Evolutionary conservation across 1,140 invertebrate species (phyloP).

Genomic region (Bombyx mandarina): DNA sequence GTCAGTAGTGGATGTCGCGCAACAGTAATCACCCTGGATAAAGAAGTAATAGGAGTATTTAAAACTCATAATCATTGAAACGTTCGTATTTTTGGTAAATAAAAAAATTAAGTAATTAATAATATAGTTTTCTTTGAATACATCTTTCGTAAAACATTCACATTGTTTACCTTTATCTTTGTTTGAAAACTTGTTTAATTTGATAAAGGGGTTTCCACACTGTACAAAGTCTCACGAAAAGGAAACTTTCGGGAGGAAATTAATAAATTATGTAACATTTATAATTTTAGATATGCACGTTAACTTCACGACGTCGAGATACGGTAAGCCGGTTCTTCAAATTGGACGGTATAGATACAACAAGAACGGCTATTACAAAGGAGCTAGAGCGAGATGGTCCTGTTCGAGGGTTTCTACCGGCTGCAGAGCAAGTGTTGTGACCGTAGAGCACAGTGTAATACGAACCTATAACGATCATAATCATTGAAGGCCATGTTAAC

Average conservation of each 20-base stretch:
- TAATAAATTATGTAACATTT: too few species aligned
- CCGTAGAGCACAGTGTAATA: constrained; percentile 23
- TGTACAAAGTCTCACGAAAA: too few species aligned
- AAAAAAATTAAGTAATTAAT: too few species aligned
- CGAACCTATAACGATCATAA: constrained; percentile 23
- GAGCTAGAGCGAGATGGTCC: constrained; percentile 4
- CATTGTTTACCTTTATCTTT: too few species aligned
- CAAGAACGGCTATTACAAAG: constrained; percentile 2
- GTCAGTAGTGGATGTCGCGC: constrained; percentile 22
- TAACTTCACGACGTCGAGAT: constrained; percentile 1
- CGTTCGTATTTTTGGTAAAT: too few species aligned
- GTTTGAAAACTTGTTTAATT: too few species aligned
- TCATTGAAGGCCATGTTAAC: constrained; percentile 14
- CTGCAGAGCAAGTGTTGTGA: constrained; percentile 26
- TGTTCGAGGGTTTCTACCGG: constrained; percentile 10
- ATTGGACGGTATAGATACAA: constrained; percentile 9
- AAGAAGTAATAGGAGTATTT: constrained; percentile 18
- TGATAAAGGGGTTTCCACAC: too few species aligned
- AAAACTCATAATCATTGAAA: constrained; percentile 15
- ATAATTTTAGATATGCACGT: neutral
- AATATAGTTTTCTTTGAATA: too few species aligned
- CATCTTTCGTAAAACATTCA: too few species aligned
- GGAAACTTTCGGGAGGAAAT: too few species aligned
- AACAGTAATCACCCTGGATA: constrained; percentile 19
- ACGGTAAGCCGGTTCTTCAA: constrained; percentile 5